Conservation (phyloP, 1,140 invertebrate genomes). For the Achatina immaculata region DNA sequence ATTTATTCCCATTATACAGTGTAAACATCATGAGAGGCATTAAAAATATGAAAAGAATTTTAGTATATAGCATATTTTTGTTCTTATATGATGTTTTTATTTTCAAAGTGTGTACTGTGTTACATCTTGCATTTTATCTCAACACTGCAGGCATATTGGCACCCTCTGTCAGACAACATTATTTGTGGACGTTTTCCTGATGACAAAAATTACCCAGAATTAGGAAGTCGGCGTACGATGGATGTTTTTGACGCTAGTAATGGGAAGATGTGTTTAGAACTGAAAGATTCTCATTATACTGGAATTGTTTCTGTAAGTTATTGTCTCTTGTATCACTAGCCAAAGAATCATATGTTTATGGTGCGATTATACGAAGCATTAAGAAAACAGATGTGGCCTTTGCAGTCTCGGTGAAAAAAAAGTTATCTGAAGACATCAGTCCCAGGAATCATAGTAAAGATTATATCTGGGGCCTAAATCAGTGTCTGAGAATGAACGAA, state of each 20-base stretch:
- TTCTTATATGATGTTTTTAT: not conserved
- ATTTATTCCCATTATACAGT: too few relatives aligned
- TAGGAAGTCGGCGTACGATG: slow-evolving; percentile 56
- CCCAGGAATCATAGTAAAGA: not conserved
- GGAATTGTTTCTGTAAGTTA: slow-evolving; percentile 59
- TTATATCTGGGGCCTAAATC: not conserved
- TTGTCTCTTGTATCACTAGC: not conserved
- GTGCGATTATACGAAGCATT: not conserved
- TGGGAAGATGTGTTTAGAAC: slow-evolving; percentile 57
- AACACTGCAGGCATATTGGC: slow-evolving; percentile 68
- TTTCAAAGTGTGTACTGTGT: not conserved
- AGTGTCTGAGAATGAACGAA: too few relatives aligned
- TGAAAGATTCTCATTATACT: slow-evolving; percentile 49
- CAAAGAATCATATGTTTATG: not conserved
- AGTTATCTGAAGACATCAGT: not conserved
- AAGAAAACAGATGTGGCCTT: not conserved
- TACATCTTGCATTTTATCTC: slow-evolving; percentile 33
- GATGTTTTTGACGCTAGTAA: slow-evolving; percentile 66
- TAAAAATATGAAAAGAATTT: too few relatives aligned
- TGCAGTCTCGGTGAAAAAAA: not conserved
- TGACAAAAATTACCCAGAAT: slow-evolving; percentile 48
- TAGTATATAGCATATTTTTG: not conserved
- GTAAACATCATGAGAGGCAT: too few relatives aligned
- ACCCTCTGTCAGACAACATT: slow-evolving; percentile 68
- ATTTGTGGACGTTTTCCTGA: slow-evolving; percentile 69